Conservation (phyloP, 2,113 vertebrate genomes). For the Oryzias melastigma region DNA sequence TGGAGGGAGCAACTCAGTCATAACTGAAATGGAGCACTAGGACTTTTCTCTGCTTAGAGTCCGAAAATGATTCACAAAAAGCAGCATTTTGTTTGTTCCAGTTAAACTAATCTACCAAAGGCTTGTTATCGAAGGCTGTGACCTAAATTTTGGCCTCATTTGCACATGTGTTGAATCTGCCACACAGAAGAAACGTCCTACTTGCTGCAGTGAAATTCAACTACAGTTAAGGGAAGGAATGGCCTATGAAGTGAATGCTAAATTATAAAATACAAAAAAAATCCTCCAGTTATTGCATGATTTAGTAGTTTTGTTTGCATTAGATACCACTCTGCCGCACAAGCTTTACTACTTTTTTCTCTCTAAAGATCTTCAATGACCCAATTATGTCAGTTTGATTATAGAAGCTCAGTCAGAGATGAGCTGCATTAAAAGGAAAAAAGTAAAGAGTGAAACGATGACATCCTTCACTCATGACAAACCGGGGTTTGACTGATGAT, state of each 20-base stretch:
- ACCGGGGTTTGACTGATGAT: too few species aligned
- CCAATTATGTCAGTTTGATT: too few species aligned
- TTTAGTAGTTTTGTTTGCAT: too few species aligned
- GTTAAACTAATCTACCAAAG: not conserved
- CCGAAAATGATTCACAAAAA: not conserved
- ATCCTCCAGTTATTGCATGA: not conserved
- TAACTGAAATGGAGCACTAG: not conserved
- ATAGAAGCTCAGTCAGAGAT: too few species aligned
- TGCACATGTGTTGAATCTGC: constrained; percentile 11
- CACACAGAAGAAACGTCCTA: constrained; percentile 18
- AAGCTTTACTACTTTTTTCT: too few species aligned
- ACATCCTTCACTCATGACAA: too few species aligned
- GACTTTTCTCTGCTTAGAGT: not conserved
- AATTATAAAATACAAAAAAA: constrained; percentile 7
- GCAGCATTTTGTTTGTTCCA: not conserved
- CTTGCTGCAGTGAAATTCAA: constrained; percentile 40
- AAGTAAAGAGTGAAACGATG: too few species aligned
- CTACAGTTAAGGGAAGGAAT: constrained; percentile 11
- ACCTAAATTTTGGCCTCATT: constrained; percentile 40
- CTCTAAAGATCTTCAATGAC: too few species aligned
- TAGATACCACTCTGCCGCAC: too few species aligned
- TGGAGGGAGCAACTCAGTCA: not conserved
- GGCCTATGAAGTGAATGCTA: not conserved
- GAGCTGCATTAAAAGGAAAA: too few species aligned
- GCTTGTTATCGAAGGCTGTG: constrained; percentile 16